These are phyloP conservation scores for Agrypnia vestita DNA, from an alignment of 1,140 invertebrate species.

Conservation along the genomic window DNA sequence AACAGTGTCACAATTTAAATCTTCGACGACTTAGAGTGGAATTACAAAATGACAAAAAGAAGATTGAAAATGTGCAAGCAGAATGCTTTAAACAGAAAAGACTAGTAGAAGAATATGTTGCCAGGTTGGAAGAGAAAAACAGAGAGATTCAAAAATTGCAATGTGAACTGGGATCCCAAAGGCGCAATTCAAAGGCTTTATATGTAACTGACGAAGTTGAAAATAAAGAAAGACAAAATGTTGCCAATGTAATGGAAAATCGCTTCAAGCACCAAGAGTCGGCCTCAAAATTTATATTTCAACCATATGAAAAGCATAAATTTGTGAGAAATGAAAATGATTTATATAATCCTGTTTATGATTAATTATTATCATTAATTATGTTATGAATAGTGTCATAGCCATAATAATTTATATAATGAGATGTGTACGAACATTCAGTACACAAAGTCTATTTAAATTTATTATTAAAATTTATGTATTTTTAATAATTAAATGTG, in stretches of 20 bases:
- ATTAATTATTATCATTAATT: no score
- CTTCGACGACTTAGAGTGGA: constrained; percentile 70
- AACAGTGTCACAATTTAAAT: constrained; percentile 69
- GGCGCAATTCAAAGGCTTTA: constrained; percentile 66
- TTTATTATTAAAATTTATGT: no score
- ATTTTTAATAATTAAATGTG: no score
- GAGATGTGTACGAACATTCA: no score
- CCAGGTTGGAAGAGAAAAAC: constrained; percentile 67
- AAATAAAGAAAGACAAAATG: constrained; percentile 38
- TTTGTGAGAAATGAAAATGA: constrained; percentile 37
- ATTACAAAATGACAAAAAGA: constrained; percentile 69
- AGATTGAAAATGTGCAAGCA: constrained; percentile 66
- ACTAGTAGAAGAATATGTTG: constrained; percentile 68
- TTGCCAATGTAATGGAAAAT: constrained; percentile 42
- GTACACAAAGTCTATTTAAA: no score
- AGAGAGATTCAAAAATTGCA: constrained; percentile 70
- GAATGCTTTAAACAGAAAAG: constrained; percentile 68
- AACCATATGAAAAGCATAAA: constrained; percentile 40
- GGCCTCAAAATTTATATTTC: constrained; percentile 41
- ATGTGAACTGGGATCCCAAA: constrained; percentile 68
- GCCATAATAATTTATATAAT: no score
- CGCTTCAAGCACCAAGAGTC: no score
- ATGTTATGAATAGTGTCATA: no score
- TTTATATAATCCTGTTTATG: constrained; percentile 50
- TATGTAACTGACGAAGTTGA: constrained; percentile 62